Percentiles rank a stretch among this genome's conserved stretches.
Conservation (phyloP, 1,140 invertebrate genomes). For the Akabosia matsudoensis region DNA sequence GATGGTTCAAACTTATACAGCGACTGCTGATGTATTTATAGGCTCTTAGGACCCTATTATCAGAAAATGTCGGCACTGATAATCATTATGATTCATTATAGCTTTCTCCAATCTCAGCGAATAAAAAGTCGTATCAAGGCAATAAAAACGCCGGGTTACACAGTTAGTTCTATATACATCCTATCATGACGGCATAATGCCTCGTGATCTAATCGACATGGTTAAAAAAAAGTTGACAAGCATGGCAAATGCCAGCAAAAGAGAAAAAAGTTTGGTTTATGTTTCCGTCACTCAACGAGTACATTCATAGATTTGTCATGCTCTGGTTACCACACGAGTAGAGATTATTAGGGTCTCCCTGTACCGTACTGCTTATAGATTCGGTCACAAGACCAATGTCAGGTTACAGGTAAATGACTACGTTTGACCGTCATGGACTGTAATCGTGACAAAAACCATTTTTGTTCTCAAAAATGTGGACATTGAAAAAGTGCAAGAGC, state of each 20-base stretch:
- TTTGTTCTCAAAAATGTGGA: too few relatives aligned
- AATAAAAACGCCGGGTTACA: not conserved
- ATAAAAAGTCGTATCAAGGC: not conserved
- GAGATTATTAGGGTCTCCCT: not conserved
- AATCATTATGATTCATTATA: not conserved
- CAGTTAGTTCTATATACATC: not conserved
- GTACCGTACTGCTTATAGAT: too few relatives aligned
- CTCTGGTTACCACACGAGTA: not conserved
- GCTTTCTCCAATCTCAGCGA: not conserved
- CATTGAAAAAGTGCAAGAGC: not conserved
- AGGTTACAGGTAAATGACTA: not conserved
- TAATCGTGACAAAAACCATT: not conserved
- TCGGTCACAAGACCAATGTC: not conserved
- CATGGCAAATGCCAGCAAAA: not conserved
- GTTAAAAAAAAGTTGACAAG: not conserved
- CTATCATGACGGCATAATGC: not conserved
- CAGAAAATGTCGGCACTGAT: not conserved
- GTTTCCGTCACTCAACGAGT: not conserved
- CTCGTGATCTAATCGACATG: not conserved
- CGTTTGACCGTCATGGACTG: not conserved
- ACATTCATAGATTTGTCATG: not conserved
- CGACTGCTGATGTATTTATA: not conserved
- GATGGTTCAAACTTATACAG: not conserved
- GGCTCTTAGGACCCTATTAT: not conserved
- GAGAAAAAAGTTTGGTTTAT: too few relatives aligned